Conservation (phyloP, 2,797 vertebrate species). For the Staurois parvus region DNA sequence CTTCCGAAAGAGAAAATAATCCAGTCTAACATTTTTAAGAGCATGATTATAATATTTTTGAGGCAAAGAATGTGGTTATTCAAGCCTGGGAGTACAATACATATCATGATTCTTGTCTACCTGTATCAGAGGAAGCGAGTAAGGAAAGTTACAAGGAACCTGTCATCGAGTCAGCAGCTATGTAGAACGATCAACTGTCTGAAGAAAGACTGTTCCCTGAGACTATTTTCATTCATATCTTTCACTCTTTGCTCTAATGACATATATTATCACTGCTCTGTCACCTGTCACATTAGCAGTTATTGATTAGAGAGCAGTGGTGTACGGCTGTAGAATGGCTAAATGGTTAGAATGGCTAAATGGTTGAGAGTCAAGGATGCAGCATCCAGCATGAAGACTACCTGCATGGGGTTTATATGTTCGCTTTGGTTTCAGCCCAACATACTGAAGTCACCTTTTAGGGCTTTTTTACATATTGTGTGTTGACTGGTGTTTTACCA, state of each 20-base stretch:
- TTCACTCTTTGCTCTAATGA: not conserved
- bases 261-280: not conserved
- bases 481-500: too few species aligned
- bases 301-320: not conserved
- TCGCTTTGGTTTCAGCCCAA: too few species aligned
- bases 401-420: too few species aligned
- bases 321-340: not conserved
- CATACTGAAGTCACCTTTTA: too few species aligned
- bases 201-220: not conserved
- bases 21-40: not conserved
- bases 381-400: too few species aligned
- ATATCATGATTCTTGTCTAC: conserved; percentile 24
- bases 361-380: too few species aligned
- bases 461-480: too few species aligned
- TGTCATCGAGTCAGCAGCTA: conserved; percentile 1
- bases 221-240: conserved; percentile 15
- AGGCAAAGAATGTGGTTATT: not conserved
- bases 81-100: not conserved
- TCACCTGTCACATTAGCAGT: not conserved
- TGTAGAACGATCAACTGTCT: not conserved
- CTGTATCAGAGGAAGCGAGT: conserved; percentile 10
- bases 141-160: not conserved
- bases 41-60: not conserved
- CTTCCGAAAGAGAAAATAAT: too few species aligned
- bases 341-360: too few species aligned